Percentiles rank a stretch among this genome's conserved stretches.
Conservation (phyloP, 2,888 invertebrate species). For the Synergus itoensis region DNA sequence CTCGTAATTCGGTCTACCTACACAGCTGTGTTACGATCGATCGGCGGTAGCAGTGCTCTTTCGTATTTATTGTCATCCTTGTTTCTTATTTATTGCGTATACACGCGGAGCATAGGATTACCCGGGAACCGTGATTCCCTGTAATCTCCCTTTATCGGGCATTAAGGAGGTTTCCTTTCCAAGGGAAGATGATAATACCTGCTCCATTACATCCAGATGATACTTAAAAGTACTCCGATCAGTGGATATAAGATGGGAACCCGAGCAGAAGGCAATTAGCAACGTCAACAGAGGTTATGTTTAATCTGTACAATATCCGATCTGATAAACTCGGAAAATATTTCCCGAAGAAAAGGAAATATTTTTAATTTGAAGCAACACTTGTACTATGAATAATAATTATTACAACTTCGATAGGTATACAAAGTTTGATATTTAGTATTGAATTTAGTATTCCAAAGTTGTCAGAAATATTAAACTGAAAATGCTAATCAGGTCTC, state of each 20-base stretch:
- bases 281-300: slow-evolving; percentile 29
- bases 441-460: background rate
- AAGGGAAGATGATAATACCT: slow-evolving; percentile 51
- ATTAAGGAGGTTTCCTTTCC: slow-evolving; percentile 48
- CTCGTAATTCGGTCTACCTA: slow-evolving; percentile 31
- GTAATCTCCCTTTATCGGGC: slow-evolving; percentile 56
- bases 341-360: slow-evolving; percentile 46
- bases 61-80: slow-evolving; percentile 56
- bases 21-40: slow-evolving; percentile 23
- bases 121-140: slow-evolving; percentile 48
- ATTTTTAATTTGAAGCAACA: too few species aligned
- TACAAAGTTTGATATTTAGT: too few species aligned
- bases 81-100: slow-evolving; percentile 52
- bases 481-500: slow-evolving; percentile 38
- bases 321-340: background rate
- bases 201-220: slow-evolving; percentile 47
- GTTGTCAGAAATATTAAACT: slow-evolving; percentile 11
- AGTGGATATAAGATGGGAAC: slow-evolving; percentile 61
- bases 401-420: too few species aligned
- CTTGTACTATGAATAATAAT: too few species aligned
- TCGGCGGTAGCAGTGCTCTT: slow-evolving; percentile 34
- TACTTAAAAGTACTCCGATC: slow-evolving; percentile 26
- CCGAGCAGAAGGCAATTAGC: slow-evolving; percentile 63
- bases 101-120: slow-evolving; percentile 51
- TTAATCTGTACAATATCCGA: background rate